Conservation (phyloP, 2,888 invertebrate genomes). For the Clunio marinus region DNA sequence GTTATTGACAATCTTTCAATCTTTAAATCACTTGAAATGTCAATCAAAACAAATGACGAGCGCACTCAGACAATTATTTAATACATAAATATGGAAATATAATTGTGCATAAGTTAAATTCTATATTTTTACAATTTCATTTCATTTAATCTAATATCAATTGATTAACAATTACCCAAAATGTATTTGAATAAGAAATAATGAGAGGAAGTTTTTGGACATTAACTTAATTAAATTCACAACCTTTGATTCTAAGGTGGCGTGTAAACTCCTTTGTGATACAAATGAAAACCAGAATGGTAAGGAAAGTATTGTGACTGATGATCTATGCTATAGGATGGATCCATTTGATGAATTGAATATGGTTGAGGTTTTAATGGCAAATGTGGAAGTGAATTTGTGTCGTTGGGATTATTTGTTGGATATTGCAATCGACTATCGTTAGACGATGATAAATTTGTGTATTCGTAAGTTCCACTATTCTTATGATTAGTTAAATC, state of each 20-base stretch:
- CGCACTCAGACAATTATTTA: too few relatives aligned
- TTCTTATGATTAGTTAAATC: conserved; percentile 63
- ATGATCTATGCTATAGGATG: conserved; percentile 59
- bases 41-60: too few relatives aligned
- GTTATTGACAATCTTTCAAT: too few relatives aligned
- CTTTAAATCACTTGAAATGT: too few relatives aligned
- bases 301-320: conserved; percentile 85
- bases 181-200: too few relatives aligned
- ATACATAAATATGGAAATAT: too few relatives aligned
- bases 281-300: conserved; percentile 79
- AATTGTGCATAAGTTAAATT: too few relatives aligned
- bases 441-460: conserved; percentile 52
- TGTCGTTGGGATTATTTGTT: conserved; percentile 52
- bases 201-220: not conserved
- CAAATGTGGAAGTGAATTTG: conserved; percentile 61
- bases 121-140: too few relatives aligned
- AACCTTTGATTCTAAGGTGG: conserved; percentile 58
- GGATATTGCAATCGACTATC: conserved; percentile 53
- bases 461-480: conserved; percentile 48
- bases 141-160: too few relatives aligned
- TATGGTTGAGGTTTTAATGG: conserved; percentile 90
- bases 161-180: too few relatives aligned
- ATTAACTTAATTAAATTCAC: not conserved
- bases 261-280: conserved; percentile 64
- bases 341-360: conserved; percentile 60